Percentiles rank a stretch among this genome's conserved stretches.
These are phyloP conservation scores for Pyrocephalus nanus DNA, from an alignment of 2,797 vertebrate genomes.

Conservation along the genomic window DNA sequence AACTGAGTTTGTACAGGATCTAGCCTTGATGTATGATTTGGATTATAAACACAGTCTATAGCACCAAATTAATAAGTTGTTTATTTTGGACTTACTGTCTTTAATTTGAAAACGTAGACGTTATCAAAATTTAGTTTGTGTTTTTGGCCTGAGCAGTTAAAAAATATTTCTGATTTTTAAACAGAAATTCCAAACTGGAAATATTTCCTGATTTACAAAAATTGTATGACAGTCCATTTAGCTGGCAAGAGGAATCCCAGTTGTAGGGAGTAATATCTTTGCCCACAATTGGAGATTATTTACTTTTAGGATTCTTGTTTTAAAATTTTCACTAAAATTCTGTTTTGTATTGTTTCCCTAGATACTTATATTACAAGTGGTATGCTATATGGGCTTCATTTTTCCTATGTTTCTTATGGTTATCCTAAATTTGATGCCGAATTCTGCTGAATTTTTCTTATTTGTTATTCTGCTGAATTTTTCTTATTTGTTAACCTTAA, in stretches of 20 bases:
- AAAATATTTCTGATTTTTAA: neutral
- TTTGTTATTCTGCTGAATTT: neutral
- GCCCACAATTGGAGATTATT: neutral
- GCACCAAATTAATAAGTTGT: neutral
- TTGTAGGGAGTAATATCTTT: neutral
- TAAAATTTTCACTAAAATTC: neutral
- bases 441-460: neutral
- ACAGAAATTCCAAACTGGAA: neutral
- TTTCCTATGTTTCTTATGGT: neutral
- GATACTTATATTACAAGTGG: accelerated
- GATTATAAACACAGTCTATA: neutral
- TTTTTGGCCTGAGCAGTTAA: neutral
- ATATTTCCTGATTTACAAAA: neutral
- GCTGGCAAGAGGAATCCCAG: neutral
- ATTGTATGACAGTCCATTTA: neutral
- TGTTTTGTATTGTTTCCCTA: neutral
- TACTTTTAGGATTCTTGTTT: neutral
- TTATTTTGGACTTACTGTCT: neutral
- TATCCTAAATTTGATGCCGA: neutral
- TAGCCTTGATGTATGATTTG: neutral
- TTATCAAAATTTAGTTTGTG: neutral
- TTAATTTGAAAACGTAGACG: neutral
- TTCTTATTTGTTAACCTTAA: neutral
- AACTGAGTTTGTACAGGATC: neutral
- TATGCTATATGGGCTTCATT: accelerated